phyloP scores from a whole-genome alignment of 2,797 vertebrate genomes.

The Miichthys miiuy region DNA sequence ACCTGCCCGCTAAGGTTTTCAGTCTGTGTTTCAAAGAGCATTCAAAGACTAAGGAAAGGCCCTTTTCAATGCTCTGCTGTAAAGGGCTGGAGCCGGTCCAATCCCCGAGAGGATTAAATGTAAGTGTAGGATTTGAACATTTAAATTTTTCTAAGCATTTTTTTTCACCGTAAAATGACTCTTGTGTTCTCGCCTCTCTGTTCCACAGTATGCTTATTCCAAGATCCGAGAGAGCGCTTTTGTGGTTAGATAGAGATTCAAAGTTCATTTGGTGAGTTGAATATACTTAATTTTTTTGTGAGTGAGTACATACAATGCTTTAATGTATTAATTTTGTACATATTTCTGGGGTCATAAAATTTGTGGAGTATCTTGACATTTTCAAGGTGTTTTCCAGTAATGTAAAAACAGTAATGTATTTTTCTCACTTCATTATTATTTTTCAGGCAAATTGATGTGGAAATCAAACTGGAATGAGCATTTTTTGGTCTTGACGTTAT shows the following conservation, averaged over 20 bases:
- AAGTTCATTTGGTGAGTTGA: slow-evolving; percentile 52
- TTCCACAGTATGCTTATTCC: slow-evolving; percentile 59
- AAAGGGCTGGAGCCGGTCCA: slow-evolving; percentile 48
- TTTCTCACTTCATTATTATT: not conserved
- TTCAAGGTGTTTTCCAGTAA: not conserved
- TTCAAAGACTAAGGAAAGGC: slow-evolving; percentile 72
- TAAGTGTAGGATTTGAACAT: slow-evolving; percentile 28
- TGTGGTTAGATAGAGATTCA: slow-evolving; percentile 53
- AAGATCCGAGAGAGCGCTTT: slow-evolving; percentile 69
- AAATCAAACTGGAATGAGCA: not conserved
- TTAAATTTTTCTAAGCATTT: not conserved
- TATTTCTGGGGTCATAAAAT: not conserved
- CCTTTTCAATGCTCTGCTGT: slow-evolving; percentile 78
- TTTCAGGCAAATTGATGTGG: slow-evolving; percentile 44
- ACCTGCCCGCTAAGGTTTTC: slow-evolving; percentile 81
- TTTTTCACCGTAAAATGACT: slow-evolving; percentile 3
- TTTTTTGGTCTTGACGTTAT: not conserved
- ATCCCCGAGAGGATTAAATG: slow-evolving; percentile 61
- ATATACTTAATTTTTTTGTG: not conserved
- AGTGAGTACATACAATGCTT: not conserved
- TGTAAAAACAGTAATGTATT: not conserved
- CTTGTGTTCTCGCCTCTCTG: slow-evolving; percentile 2
- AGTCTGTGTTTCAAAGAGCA: slow-evolving; percentile 81
- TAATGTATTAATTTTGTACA: not conserved
- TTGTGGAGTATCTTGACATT: not conserved